These are phyloP conservation scores for Phaethornis superciliosus DNA, from an alignment of 2,113 vertebrate species.

Conservation along the genomic window DNA sequence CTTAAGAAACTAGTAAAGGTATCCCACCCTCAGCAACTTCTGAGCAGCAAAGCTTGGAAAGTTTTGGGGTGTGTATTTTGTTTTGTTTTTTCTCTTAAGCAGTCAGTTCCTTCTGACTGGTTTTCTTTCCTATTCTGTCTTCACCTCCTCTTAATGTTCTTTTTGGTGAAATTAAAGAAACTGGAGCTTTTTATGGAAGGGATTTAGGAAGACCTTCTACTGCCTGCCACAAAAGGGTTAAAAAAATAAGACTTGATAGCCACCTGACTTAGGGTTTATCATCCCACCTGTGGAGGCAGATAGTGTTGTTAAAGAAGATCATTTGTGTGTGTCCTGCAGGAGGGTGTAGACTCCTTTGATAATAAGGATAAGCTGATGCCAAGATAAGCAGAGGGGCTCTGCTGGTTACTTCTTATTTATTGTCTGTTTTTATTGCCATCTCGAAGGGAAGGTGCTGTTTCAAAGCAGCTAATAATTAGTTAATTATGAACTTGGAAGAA, in stretches of 20 bases:
- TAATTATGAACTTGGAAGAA: constrained; percentile 86
- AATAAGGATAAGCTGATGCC: constrained; percentile 83
- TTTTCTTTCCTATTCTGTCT: not conserved
- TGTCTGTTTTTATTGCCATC: constrained; percentile 81
- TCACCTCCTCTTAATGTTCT: not conserved
- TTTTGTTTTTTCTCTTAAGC: not conserved
- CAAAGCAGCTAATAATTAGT: constrained; percentile 85
- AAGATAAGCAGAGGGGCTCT: constrained; percentile 77
- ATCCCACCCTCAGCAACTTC: not conserved
- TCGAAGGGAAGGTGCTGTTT: constrained; percentile 79
- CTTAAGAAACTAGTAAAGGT: not conserved
- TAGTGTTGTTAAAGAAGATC: constrained; percentile 71
- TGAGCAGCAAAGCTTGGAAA: not conserved
- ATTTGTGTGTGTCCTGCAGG: constrained; percentile 59
- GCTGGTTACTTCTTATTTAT: constrained; percentile 83
- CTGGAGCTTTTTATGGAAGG: not conserved
- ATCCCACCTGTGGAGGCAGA: constrained; percentile 74
- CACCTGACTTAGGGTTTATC: constrained; percentile 55
- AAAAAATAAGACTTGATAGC: constrained; percentile 53
- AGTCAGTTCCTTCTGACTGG: not conserved
- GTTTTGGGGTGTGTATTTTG: not conserved
- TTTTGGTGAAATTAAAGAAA: not conserved
- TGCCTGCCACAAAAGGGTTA: constrained; percentile 53
- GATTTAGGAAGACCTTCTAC: not conserved
- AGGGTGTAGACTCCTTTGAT: constrained; percentile 78